Percentiles rank a stretch among this genome's conserved stretches.
These are phyloP conservation scores for Argyrosomus regius DNA, from an alignment of 2,797 vertebrate species.

Conservation along the genomic window DNA sequence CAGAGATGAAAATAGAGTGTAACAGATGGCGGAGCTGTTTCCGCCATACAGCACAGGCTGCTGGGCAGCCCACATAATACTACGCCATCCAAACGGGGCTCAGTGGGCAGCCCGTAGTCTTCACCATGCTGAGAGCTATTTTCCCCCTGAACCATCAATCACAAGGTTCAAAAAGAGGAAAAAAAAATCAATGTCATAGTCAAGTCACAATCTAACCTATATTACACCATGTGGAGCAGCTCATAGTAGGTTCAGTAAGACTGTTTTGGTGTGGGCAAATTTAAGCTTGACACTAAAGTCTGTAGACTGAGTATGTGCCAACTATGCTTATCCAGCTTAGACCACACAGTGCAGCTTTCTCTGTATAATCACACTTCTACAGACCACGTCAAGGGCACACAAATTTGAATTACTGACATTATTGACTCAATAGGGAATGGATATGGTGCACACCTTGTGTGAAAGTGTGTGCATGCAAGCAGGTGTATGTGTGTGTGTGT, in stretches of 20 bases:
- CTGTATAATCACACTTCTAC: slow-evolving; percentile 57
- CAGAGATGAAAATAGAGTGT: slow-evolving; percentile 82
- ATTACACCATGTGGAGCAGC: slow-evolving; percentile 35
- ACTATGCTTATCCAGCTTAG: slow-evolving; percentile 64
- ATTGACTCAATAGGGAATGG: slow-evolving; percentile 41
- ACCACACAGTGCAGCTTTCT: slow-evolving; percentile 52
- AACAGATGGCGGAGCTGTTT: slow-evolving; percentile 85
- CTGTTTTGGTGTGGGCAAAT: slow-evolving; percentile 54
- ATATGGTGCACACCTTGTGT: slow-evolving; percentile 18
- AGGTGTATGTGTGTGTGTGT: slow-evolving; percentile 26
- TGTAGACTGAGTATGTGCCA: slow-evolving; percentile 49
- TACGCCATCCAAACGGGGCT: slow-evolving; percentile 68
- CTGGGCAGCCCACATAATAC: slow-evolving; percentile 77
- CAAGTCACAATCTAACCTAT: slow-evolving; percentile 42
- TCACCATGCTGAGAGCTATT: slow-evolving; percentile 63
- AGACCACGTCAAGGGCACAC: slow-evolving; percentile 61
- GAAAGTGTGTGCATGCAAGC: slow-evolving; percentile 7
- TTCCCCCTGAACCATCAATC: slow-evolving; percentile 65
- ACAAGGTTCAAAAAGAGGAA: slow-evolving; percentile 28
- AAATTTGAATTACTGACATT: slow-evolving; percentile 54
- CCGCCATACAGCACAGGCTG: slow-evolving; percentile 75
- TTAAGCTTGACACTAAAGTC: slow-evolving; percentile 58
- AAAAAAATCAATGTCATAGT: slow-evolving; percentile 44
- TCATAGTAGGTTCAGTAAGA: slow-evolving; percentile 38
- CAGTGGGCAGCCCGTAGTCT: slow-evolving; percentile 60